Evolutionary conservation across 2,888 invertebrate genomes (phyloP).

Genomic region (Dusona sp.): DNA sequence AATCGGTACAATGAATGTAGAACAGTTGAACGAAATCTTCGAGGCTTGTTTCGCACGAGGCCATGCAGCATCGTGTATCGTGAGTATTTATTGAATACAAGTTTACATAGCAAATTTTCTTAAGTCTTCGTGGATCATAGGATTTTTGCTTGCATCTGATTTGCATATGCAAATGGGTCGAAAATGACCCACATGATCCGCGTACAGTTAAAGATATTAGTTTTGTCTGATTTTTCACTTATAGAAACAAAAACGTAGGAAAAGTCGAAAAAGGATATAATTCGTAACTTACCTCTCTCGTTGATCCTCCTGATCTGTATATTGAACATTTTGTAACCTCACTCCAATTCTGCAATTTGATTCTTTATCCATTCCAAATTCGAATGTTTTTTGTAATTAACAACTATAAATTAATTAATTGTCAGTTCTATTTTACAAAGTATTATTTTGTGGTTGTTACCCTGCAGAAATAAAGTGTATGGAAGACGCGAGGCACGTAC

Average conservation of each 20-base stretch:
- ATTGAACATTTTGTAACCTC: background rate
- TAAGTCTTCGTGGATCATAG: no score
- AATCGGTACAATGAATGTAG: constrained; percentile 86
- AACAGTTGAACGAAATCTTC: constrained; percentile 86
- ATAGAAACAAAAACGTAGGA: background rate
- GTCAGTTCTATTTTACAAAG: background rate
- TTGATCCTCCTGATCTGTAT: background rate
- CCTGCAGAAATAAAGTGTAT: no score
- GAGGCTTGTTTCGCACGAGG: constrained; percentile 86
- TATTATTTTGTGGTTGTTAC: no score
- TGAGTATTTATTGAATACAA: constrained; percentile 48
- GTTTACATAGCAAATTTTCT: background rate
- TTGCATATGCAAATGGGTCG: no score
- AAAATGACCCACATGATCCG: no score
- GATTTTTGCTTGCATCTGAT: no score
- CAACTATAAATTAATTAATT: no score
- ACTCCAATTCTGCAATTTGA: background rate
- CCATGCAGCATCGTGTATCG: constrained; percentile 85
- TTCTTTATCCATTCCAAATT: background rate
- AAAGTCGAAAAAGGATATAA: background rate
- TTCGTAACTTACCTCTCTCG: background rate
- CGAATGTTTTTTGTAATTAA: background rate
- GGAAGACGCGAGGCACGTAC: no score
- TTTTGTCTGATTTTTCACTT: background rate
- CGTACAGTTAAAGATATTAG: no score